Evolutionary conservation across 2,113 vertebrate genomes (phyloP).

Genomic region (Chaenocephalus aceratus): DNA sequence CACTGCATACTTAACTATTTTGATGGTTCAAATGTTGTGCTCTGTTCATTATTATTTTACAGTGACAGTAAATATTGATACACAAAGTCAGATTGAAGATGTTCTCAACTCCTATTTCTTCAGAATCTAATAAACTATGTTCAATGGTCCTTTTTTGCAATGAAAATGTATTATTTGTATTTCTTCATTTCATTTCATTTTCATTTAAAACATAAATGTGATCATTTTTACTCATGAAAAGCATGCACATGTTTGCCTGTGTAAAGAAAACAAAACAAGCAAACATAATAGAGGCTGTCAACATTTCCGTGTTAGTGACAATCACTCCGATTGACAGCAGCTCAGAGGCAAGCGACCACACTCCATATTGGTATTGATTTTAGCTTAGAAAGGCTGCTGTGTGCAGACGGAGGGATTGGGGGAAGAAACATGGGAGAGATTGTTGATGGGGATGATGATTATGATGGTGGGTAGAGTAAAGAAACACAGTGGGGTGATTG

Average conservation of each 20-base stretch:
- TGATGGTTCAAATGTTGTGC: background rate
- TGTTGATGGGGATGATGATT: conserved; percentile 12
- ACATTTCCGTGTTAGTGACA: conserved; percentile 33
- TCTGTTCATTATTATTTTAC: background rate
- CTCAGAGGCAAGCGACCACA: conserved; percentile 50
- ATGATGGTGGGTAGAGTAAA: conserved; percentile 6
- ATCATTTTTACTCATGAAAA: background rate
- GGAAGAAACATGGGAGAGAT: conserved; percentile 1
- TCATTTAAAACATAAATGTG: background rate
- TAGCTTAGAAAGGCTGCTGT: conserved; percentile 47
- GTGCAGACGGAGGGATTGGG: conserved; percentile 28
- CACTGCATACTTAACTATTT: background rate
- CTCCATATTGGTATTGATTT: conserved; percentile 66
- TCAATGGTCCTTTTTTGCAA: background rate
- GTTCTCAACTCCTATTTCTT: background rate
- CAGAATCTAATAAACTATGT: background rate
- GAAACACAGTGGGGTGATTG: conserved; percentile 20
- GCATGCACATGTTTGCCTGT: too few relatives aligned
- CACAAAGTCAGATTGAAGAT: background rate
- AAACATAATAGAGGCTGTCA: conserved; percentile 33
- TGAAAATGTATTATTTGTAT: background rate
- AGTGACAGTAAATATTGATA: background rate
- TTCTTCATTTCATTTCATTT: background rate
- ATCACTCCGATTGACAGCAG: conserved; percentile 39
- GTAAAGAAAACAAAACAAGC: background rate